Evolutionary conservation across 1,140 invertebrate genomes (phyloP), one percentile per base, ranked within the genome.

Genomic region (Ceratina australensis): DNA sequence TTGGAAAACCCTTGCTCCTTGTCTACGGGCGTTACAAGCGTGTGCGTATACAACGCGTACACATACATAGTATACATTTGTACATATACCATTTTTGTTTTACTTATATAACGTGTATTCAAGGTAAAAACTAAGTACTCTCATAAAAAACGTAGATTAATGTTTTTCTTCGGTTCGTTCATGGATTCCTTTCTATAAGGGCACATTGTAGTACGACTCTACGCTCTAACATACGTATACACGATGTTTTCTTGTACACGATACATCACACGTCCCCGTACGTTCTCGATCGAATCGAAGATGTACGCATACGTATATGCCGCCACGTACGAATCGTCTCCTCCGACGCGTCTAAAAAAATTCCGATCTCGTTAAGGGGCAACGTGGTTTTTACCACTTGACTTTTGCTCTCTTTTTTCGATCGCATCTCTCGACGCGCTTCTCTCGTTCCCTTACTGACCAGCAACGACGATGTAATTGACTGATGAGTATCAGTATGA

Each of bases 51-150:
- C 33, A 28, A 20, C 2, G 16, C 50, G 15, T 73, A 33, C 42
- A 47, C 18, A 24, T 64, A 13, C 52, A n/a, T n/a, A n/a, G n/a
- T n/a, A n/a, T n/a, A 63, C 56, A 65, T 49, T 42, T 47, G 61
- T 20, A 47, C 18, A 69, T 56, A 74, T 16, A 24, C 13, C 12
- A 50, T 42, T 42, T 56, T 33, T 28, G 49, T 69, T 22, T 67
- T 49, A 24, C 50, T 50, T 20, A 22, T 47, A 18, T 52, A 64
- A 66, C 68, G 54, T 84, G 71, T 83, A 81, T 73, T 7, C 66
- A 68, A 82, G 56, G 67, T 80, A 82, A 80, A 84, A 82, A 85
- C 69, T 72, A 85, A 85, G 72, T 81, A 84, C 42, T 84, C 42
- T 84, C 72, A 50, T 85, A 85, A 49, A 85, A 85, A 85, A 85